Evolutionary conservation across 2,113 vertebrate genomes (phyloP).

Genomic region (Amazona guildingii): DNA sequence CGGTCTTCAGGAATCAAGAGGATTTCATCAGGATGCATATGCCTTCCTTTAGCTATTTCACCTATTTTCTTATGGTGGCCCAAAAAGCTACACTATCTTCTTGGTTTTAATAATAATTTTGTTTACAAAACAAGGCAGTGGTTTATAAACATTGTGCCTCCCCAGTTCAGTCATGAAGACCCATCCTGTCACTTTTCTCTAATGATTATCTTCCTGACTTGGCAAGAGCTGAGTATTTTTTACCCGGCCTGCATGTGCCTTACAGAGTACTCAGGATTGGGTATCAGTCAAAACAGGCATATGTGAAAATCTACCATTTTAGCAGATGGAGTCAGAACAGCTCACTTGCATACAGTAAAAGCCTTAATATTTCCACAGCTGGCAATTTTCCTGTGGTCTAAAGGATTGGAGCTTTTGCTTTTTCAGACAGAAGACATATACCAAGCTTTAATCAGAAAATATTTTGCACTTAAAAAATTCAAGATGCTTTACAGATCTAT

Average conservation of each 20-base stretch:
- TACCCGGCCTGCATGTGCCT: neutral
- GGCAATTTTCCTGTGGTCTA: neutral
- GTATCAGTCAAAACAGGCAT: conserved; percentile 15
- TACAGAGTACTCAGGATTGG: neutral
- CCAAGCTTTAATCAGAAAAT: neutral
- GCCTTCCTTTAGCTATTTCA: neutral
- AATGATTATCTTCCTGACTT: neutral
- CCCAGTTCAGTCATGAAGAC: neutral
- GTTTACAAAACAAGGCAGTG: neutral
- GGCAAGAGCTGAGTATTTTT: neutral
- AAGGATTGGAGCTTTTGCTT: neutral
- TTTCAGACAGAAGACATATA: neutral
- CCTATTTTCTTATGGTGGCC: neutral
- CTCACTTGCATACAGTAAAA: conserved; percentile 15
- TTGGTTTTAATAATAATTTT: neutral
- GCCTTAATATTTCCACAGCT: conserved; percentile 38
- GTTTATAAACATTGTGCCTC: neutral
- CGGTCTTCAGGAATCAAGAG: neutral
- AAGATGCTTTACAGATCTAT: neutral
- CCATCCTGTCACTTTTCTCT: neutral
- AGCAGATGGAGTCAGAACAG: conserved; percentile 22
- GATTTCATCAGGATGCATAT: neutral
- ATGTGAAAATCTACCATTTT: conserved; percentile 25
- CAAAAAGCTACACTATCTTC: neutral
- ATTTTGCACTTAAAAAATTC: neutral